Evolutionary conservation across 2,888 invertebrate species (phyloP).

Genomic region (Tenodera sinensis): DNA sequence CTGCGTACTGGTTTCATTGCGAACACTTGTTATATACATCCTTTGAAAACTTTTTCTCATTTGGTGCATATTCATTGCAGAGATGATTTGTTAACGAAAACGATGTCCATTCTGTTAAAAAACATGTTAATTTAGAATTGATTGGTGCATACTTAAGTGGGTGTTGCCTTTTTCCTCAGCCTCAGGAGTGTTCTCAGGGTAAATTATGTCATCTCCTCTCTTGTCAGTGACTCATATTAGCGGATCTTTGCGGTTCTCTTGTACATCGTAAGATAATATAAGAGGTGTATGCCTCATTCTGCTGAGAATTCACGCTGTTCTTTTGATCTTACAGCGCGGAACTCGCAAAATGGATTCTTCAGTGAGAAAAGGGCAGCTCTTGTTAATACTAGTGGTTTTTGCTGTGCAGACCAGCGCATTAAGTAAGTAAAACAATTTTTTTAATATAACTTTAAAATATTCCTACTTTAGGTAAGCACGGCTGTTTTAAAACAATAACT

Average conservation of each 20-base stretch:
- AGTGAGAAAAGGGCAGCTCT: slow-evolving; percentile 7
- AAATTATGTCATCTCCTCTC: slow-evolving; percentile 20
- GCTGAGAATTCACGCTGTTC: background rate
- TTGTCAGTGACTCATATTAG: slow-evolving; percentile 19
- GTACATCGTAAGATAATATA: background rate
- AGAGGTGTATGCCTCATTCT: background rate
- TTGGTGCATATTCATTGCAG: background rate
- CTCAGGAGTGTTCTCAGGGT: slow-evolving; percentile 38
- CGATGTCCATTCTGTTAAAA: background rate
- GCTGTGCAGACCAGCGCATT: slow-evolving; percentile 31
- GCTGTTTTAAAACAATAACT: too few relatives aligned
- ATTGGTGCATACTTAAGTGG: slow-evolving; percentile 43
- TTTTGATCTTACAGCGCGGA: background rate
- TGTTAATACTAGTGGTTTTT: slow-evolving; percentile 19
- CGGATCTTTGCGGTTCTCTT: background rate
- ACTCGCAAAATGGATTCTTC: slow-evolving; percentile 21
- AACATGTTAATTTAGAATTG: background rate
- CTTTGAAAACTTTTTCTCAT: background rate
- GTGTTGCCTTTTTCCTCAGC: slow-evolving; percentile 52
- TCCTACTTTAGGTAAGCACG: background rate
- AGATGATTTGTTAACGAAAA: background rate
- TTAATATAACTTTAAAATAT: background rate
- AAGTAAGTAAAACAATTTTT: slow-evolving; percentile 32
- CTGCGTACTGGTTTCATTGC: slow-evolving; percentile 19
- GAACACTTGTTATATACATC: slow-evolving; percentile 16